A percentile compares a stretch with the other conserved stretches of the same genome.
phyloP scores from a whole-genome alignment of 2,113 vertebrate species.

The Puma concolor region DNA sequence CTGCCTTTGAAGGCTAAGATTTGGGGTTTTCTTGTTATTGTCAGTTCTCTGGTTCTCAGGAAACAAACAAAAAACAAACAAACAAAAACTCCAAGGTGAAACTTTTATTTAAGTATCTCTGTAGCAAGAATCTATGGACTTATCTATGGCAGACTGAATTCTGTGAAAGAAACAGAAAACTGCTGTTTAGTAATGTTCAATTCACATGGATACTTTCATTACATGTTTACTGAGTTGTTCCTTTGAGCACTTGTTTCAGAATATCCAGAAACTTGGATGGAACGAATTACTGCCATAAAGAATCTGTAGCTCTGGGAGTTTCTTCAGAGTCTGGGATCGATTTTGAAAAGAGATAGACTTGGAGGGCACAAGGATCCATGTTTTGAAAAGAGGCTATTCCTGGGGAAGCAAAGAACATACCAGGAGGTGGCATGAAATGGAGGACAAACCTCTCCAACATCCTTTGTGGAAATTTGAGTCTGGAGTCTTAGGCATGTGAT shows the following conservation, averaged over 20 bases:
- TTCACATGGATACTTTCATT: not conserved
- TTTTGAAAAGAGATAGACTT: not conserved
- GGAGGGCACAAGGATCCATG: not conserved
- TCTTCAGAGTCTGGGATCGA: not conserved
- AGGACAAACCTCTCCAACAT: not conserved
- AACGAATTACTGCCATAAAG: not conserved
- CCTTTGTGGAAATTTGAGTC: not conserved
- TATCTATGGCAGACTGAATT: not conserved
- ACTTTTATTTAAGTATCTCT: not conserved
- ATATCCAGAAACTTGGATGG: not conserved
- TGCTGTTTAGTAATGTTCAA: not conserved
- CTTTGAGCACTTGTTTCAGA: not conserved
- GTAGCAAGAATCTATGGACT: not conserved
- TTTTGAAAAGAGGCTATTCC: not conserved
- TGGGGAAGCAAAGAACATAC: not conserved
- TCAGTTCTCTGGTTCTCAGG: not conserved
- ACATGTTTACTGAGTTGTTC: not conserved
- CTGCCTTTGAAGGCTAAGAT: not conserved
- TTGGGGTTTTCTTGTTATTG: not conserved
- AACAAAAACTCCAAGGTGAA: not conserved
- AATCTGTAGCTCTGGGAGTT: not conserved
- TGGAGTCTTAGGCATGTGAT: not conserved
- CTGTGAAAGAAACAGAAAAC: not conserved
- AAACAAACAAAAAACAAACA: not conserved
- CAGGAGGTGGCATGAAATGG: not conserved